Base-by-base conservation (phyloP, 2,888 invertebrate genomes). In the Corbicula japonica region DNA sequence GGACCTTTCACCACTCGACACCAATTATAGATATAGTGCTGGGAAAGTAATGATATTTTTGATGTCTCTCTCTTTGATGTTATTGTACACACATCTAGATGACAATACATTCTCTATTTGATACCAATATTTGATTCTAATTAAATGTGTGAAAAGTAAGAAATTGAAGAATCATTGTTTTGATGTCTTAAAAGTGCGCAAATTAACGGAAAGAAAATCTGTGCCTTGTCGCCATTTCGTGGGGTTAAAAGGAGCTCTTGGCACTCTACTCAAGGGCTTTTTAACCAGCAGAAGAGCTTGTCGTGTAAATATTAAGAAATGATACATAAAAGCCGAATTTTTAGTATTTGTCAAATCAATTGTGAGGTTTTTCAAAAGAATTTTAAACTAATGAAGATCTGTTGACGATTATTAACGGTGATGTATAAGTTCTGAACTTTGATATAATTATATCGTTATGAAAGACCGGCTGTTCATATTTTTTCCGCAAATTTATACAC, bases 81-180 rank as follows among this genome's bases (percentile, higher is more conserved):
- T 44, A 63, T 21, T 60, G n/a, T 70, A 56, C 63, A 34, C n/a
- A 46, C 44, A 73, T 74, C 50, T 58, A 23, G 52, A 34, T 50
- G 66, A 66, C 74, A 74, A 50, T 60, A 58, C 46, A 38, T 66
- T 35, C 41, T 41, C 41, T 52, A 66, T 38, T 54, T 66, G 35
- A 38, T 66, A 66, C 21, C 52, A 50, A 41, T 70, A 63, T 70
- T 70, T 76, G 63, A 58, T 44, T 70, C 70, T 58, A 76, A 76
- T 76, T 76, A 76, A 70, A 76, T 35, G 63, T 76, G 76, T 76
- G 76, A 75, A 75, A 63, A 54, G 56, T 38, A 60, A 30, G 21
- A 60, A 44, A 28, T 52, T 34, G 52, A 62, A 32, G 26, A 32
- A 23, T 34, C 23, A 54, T 60, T 70, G 60, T 32, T 70, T 60